Evolutionary conservation across 1,140 invertebrate genomes (phyloP).

Genomic region (Hyphantria cunea): DNA sequence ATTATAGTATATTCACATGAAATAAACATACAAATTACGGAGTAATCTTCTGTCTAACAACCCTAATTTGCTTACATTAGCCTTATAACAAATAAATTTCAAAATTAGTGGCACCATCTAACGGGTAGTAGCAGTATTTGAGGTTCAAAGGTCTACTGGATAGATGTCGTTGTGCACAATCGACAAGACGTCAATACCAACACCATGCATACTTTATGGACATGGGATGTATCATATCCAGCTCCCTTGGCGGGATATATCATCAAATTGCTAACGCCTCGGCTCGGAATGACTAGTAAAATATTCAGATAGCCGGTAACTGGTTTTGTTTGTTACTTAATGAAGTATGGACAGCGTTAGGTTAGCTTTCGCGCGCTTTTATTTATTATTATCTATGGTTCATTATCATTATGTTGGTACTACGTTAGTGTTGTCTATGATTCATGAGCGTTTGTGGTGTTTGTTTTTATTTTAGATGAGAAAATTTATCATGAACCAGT

Average conservation of each 20-base stretch:
- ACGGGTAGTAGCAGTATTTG: conserved; percentile 33
- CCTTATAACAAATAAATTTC: no score
- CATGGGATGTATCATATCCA: conserved; percentile 55
- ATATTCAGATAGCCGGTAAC: conserved; percentile 66
- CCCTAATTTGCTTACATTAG: not conserved
- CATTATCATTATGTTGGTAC: conserved; percentile 16
- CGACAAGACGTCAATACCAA: conserved; percentile 52
- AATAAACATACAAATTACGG: not conserved
- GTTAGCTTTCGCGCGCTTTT: conserved; percentile 27
- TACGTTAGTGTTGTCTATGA: not conserved
- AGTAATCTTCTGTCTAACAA: not conserved
- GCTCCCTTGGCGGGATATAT: conserved; percentile 54
- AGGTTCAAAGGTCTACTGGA: conserved; percentile 4
- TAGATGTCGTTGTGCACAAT: conserved; percentile 52
- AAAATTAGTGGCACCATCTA: conserved; percentile 41
- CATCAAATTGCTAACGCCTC: conserved; percentile 61
- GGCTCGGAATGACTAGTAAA: conserved; percentile 63
- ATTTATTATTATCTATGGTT: conserved; percentile 26
- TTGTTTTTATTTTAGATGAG: no score
- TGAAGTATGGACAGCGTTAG: conserved; percentile 53
- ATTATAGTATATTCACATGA: not conserved
- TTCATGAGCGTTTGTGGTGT: no score
- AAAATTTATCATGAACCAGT: no score
- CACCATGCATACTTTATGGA: conserved; percentile 66
- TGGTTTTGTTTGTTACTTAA: conserved; percentile 66